Evolutionary conservation across 1,140 invertebrate genomes (phyloP), one percentile per base, ranked within the genome.

Genomic region (Leptoteleia sp.): DNA sequence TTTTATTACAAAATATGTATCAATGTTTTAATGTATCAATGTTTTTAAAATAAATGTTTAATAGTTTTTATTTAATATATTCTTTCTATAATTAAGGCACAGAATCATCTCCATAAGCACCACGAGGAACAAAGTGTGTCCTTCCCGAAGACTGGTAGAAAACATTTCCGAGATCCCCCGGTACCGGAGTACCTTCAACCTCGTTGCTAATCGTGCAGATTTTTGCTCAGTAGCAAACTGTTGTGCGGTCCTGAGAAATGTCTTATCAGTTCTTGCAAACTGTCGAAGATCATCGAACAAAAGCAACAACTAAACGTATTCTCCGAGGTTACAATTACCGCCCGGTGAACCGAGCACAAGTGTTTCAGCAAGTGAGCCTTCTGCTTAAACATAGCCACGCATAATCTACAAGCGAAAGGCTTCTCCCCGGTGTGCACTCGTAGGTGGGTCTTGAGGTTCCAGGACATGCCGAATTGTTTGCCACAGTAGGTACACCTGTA

Each of bases 391-490:
- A 95, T 96, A 19, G 95, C 94, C 9, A 95, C 94, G 83, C 95
- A 96, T 0, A 96, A 91, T 75, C 94, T 91, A 91, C 95, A 96
- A 33, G 94, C 95, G 81, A 96, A 96, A 3, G 95, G 95, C 84
- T 96, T 96, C 79, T 96, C 95, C 40, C 95, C 95, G 0, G 95
- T 96, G 83, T 96, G 95, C 9, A 96, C 94, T 84, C 95, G 91
- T 27, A 96, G 89, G 89, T 96, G 95, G 38, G 95, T 96, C 85
- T 96, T 95, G 73, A 96, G 90, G 90, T 96, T 96, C 95, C 95
- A 96, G 0, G 94, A 95, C 94, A 96, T 96, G 27, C 94, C 95
- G 82, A 96, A 96, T 84, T 96, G 94, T 89, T 96, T 96, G 19
- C 94, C 94, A 86, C 95, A 96, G 86, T 96, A 96, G 84, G 93